A percentile compares a stretch with the other conserved stretches of the same genome.
These are phyloP conservation scores for Palaemon carinicauda DNA, from an alignment of 1,140 invertebrate genomes.

Conservation along the genomic window DNA sequence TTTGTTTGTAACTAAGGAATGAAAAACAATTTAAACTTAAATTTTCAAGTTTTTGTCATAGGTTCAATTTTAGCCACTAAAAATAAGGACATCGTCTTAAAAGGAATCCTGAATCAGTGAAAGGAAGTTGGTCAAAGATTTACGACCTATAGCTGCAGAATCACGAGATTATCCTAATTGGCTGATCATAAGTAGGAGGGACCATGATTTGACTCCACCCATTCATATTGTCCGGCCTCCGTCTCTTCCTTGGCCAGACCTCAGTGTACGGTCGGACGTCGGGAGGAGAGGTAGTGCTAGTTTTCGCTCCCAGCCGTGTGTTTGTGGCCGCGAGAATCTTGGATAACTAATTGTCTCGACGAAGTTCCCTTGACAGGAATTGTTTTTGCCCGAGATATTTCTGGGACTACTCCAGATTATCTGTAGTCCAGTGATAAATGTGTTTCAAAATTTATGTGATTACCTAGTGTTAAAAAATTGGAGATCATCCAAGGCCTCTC, in stretches of 20 bases:
- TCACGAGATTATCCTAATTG: conserved; percentile 13
- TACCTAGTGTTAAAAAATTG: too few species aligned
- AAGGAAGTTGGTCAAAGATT: neutral
- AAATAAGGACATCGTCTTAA: too few species aligned
- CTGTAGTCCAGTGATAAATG: too few species aligned
- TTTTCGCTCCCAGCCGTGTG: conserved; percentile 22
- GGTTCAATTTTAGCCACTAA: too few species aligned
- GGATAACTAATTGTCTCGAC: conserved; percentile 12
- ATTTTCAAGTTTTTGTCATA: too few species aligned
- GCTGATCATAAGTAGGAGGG: conserved; percentile 32
- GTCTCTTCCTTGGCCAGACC: neutral
- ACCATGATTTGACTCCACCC: conserved; percentile 7
- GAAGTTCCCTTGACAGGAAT: too few species aligned
- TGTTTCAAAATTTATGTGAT: too few species aligned
- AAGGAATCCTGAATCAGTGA: neutral
- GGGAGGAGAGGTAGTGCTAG: neutral
- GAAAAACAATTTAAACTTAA: too few species aligned
- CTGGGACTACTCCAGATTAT: too few species aligned
- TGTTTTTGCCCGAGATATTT: too few species aligned
- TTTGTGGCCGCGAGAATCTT: neutral
- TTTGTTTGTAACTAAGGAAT: too few species aligned
- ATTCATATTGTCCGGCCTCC: conserved; percentile 15
- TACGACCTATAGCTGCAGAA: conserved; percentile 9
- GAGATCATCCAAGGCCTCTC: too few species aligned
- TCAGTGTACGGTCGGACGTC: conserved; percentile 35